These are phyloP conservation scores for Chloebia gouldiae DNA, from an alignment of 2,113 vertebrate genomes.

Conservation along the genomic window DNA sequence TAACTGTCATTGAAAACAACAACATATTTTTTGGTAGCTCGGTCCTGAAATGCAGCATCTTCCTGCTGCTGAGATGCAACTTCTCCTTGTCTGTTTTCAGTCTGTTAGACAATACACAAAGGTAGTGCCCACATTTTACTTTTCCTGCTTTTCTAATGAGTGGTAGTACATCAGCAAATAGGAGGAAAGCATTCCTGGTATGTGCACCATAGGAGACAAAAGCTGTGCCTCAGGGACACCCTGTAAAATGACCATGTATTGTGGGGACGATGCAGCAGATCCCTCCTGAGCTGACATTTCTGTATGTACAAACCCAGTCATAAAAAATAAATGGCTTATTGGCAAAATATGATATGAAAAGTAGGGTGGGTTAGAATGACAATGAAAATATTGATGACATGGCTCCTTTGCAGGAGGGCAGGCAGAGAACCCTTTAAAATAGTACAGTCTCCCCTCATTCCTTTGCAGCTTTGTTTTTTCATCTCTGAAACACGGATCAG, in stretches of 20 bases:
- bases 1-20: conserved; percentile 3
- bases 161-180: neutral
- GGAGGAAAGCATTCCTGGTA: neutral
- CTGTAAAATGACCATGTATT: neutral
- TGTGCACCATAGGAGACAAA: neutral
- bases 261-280: conserved; percentile 32
- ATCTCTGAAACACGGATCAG: neutral
- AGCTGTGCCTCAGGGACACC: neutral
- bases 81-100: neutral
- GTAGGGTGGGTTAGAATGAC: neutral
- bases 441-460: neutral
- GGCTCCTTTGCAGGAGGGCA: neutral
- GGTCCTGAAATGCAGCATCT: neutral
- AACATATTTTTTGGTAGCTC: neutral
- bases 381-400: neutral
- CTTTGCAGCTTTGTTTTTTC: neutral
- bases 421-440: neutral
- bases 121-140: neutral
- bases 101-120: neutral
- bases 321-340: neutral
- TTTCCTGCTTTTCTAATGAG: neutral
- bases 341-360: neutral
- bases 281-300: neutral
- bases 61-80: neutral
- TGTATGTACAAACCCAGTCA: neutral